Evolutionary conservation across 2,113 vertebrate species (phyloP).

Genomic region (Pangasianodon gigas): DNA sequence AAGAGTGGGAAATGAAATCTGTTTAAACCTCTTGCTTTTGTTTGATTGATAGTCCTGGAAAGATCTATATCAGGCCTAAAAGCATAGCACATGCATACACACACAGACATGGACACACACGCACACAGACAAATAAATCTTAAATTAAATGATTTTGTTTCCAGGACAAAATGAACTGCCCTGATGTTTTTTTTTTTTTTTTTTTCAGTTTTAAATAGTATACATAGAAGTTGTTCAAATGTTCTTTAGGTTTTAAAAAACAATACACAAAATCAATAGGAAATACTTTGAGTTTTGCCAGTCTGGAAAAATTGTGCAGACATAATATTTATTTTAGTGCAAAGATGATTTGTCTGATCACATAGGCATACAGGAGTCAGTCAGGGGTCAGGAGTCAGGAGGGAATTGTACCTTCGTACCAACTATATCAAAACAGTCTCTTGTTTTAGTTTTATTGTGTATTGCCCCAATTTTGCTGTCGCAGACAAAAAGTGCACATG

Average conservation of each 20-base stretch:
- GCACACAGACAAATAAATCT: not conserved
- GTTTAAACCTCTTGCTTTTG: constrained; percentile 14
- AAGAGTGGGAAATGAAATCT: constrained; percentile 35
- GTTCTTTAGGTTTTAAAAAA: not conserved
- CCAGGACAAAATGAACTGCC: not conserved
- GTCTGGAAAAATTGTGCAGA: not conserved
- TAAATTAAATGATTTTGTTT: not conserved
- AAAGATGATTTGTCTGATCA: not conserved
- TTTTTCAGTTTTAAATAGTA: not conserved
- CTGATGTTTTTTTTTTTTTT: not conserved
- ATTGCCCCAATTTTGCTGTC: not conserved
- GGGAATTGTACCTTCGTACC: not conserved
- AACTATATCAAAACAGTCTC: not conserved
- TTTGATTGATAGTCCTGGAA: not conserved
- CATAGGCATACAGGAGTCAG: not conserved
- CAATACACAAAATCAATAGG: not conserved
- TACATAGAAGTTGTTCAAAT: not conserved
- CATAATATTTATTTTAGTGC: not conserved
- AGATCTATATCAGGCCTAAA: constrained; percentile 8
- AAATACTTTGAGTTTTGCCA: not conserved
- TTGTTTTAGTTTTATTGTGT: no score
- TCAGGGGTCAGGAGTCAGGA: not conserved
- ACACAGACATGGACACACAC: not conserved
- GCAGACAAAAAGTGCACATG: not conserved
- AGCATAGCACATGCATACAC: not conserved